Percentiles rank a stretch among this genome's conserved stretches.
phyloP scores from a whole-genome alignment of 2,797 vertebrate genomes.

The Acanthurus lineatus region DNA sequence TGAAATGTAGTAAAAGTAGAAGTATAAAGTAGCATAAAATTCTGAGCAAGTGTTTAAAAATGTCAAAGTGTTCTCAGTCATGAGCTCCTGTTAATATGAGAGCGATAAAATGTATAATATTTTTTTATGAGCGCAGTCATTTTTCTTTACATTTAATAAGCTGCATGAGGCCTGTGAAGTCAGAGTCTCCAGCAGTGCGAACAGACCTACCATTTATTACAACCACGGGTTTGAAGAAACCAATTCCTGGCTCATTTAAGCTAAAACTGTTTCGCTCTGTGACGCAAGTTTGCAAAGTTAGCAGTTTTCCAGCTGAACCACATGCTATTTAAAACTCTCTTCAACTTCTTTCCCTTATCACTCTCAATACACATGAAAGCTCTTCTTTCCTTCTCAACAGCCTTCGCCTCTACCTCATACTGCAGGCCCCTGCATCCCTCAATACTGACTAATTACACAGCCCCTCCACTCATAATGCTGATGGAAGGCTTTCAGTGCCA shows the following conservation, averaged over 20 bases:
- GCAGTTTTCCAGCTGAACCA: conserved; percentile 28
- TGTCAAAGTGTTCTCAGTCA: not conserved
- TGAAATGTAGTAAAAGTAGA: too few species aligned
- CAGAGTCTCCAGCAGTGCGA: conserved; percentile 20
- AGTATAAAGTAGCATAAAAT: not conserved
- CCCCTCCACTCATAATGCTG: conserved; percentile 47
- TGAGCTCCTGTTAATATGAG: not conserved
- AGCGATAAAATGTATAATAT: not conserved
- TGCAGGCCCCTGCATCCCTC: conserved; percentile 34
- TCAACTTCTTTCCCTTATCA: conserved; percentile 5
- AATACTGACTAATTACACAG: conserved; percentile 57
- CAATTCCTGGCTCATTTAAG: conserved; percentile 37
- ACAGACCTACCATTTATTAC: conserved; percentile 17
- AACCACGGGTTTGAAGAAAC: conserved; percentile 39
- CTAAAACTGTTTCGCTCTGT: conserved; percentile 31
- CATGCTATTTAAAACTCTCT: conserved; percentile 29
- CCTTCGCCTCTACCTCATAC: conserved; percentile 33
- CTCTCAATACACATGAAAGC: conserved; percentile 11
- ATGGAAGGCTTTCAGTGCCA: conserved; percentile 60
- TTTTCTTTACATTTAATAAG: conserved; percentile 13
- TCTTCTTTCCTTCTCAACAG: conserved; percentile 27
- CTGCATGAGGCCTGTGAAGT: conserved; percentile 17
- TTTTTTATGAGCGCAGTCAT: not conserved
- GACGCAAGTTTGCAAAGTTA: conserved; percentile 30
- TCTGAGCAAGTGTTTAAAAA: not conserved